Evolutionary conservation across 2,888 invertebrate species (phyloP), one percentile per base, ranked within the genome.

Genomic region (Ptychoptera contaminata): DNA sequence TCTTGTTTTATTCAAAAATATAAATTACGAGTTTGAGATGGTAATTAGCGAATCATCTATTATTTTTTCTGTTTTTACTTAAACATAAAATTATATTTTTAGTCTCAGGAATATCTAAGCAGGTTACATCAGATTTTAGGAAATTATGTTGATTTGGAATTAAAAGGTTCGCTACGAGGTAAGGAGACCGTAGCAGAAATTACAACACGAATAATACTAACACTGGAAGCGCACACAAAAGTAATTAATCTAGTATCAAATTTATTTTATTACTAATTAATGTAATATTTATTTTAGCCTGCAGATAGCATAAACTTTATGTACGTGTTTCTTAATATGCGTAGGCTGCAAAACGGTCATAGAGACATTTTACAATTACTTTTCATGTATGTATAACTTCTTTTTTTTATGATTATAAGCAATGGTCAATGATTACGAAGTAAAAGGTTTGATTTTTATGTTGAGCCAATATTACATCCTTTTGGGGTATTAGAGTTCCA

Each of bases 371-470:
- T 42, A 2, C 34, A 42, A 16, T 8, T 42, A 10, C 35, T 42
- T 12, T 42, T 42, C n/a, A 42, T 16, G 42, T 42, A 35, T 16
- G 42, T 23, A 8, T 11, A 29, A 4, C 10, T 15, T 29, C 8
- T 39, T 23, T 39, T 3, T 8, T 11, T 10, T 29, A 29, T 29
- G 5, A 9, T 29, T 39, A 15, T 29, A 16, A 11, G 8, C 4
- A 10, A 16, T 23, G 34, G 16, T 42, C 42, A 11, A 35, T 42
- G 42, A 42, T 42, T 42, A 42, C 11, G 16, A 16, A 35, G 42
- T 42, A 42, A 42, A 42, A 42, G 42, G 42, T 42, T 12, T 42
- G 42, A 42, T 42, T 35, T 32, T 30, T 42, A 42, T 35, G 42
- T 42, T 23, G 42, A 42, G 42, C 42, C n/a, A 11, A 23, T 32